Conservation (phyloP, 2,113 vertebrate genomes). For the Pyrgilauda ruficollis region DNA sequence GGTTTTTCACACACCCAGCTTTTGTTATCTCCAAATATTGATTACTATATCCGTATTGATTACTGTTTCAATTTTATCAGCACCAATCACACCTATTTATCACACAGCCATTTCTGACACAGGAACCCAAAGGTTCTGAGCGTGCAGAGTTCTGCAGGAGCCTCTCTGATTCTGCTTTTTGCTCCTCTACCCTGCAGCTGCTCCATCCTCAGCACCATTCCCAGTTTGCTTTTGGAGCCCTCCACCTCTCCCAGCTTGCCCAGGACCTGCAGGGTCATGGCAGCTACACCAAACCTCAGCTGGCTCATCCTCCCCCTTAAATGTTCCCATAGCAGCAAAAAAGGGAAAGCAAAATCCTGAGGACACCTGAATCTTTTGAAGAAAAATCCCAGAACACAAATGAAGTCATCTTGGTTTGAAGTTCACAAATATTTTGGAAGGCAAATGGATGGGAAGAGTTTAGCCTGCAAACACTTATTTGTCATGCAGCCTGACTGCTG, state of each 20-base stretch:
- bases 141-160: not conserved
- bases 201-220: not conserved
- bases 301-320: not conserved
- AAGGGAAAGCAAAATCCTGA: not conserved
- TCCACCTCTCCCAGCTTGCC: not conserved
- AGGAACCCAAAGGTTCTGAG: not conserved
- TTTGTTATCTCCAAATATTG: too few species aligned
- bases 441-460: slow-evolving; percentile 31
- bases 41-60: too few species aligned
- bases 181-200: not conserved
- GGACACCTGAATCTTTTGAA: not conserved
- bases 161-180: not conserved
- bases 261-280: not conserved
- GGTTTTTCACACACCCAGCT: not conserved
- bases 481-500: slow-evolving; percentile 42
- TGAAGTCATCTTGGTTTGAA: slow-evolving; percentile 30
- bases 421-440: slow-evolving; percentile 22
- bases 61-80: too few species aligned
- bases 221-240: not conserved
- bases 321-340: not conserved
- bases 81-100: too few species aligned
- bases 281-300: not conserved
- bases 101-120: not conserved
- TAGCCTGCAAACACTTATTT: slow-evolving; percentile 26
- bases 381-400: not conserved